Evolutionary conservation across 2,113 vertebrate species (phyloP).

Genomic region (Aspidoscelis tigris): DNA sequence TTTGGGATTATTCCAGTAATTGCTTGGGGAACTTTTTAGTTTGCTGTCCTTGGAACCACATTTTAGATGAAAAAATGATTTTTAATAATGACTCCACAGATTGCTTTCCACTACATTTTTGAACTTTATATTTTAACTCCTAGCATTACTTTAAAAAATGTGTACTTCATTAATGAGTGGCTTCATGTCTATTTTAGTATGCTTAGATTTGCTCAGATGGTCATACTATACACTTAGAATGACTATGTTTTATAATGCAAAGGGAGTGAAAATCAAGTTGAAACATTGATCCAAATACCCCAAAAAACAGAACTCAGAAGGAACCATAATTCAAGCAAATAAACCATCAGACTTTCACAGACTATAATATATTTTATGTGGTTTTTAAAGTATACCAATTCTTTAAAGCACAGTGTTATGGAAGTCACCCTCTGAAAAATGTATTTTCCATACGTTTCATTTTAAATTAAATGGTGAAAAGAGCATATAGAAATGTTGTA

Average conservation of each 20-base stretch:
- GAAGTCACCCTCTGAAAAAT: neutral
- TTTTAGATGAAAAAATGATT: neutral
- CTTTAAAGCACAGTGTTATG: too few relatives aligned
- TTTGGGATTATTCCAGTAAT: neutral
- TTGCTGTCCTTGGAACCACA: neutral
- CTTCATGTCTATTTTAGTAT: neutral
- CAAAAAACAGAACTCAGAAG: neutral
- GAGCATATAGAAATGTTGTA: neutral
- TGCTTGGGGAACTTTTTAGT: neutral
- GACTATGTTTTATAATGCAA: neutral
- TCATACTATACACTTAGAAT: neutral
- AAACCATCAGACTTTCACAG: neutral
- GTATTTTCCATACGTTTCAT: neutral
- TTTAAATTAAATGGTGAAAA: neutral
- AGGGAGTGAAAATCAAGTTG: neutral
- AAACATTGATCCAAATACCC: neutral
- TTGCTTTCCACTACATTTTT: neutral
- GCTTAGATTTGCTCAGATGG: neutral
- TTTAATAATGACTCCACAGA: neutral
- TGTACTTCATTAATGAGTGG: neutral
- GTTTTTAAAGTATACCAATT: too few relatives aligned
- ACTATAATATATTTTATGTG: too few relatives aligned
- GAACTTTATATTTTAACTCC: neutral
- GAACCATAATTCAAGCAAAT: neutral
- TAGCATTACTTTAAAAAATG: neutral